Evolutionary conservation across 2,113 vertebrate species (phyloP).

Genomic region (Elaphurus davidianus): DNA sequence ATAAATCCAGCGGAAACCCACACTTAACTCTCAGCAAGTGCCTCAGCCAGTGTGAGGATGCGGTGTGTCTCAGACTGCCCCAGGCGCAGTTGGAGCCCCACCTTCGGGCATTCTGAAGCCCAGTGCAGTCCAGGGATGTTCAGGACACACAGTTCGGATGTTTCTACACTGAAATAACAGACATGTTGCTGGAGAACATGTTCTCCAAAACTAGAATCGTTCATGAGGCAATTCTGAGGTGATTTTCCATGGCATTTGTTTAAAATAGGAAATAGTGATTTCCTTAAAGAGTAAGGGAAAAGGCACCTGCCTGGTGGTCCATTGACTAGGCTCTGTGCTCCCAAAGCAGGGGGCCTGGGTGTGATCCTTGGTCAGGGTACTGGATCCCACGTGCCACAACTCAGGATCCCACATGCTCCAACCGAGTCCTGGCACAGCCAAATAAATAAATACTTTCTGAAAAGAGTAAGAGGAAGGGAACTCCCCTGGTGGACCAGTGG

Average conservation of each 20-base stretch:
- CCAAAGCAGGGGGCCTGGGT: not conserved
- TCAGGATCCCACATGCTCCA: not conserved
- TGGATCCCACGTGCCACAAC: not conserved
- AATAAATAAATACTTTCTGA: not conserved
- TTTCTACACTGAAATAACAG: not conserved
- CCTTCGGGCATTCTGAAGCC: not conserved
- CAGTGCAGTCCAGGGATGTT: not conserved
- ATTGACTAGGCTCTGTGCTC: not conserved
- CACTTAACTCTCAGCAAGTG: not conserved
- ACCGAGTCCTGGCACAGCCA: not conserved
- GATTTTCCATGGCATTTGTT: not conserved
- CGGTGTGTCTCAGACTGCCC: not conserved
- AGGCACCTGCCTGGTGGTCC: not conserved
- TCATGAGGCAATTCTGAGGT: not conserved
- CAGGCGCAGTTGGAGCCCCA: not conserved
- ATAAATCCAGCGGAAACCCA: not conserved
- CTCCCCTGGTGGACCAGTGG: not conserved
- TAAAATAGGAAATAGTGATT: not conserved
- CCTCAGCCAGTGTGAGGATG: not conserved
- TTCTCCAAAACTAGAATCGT: not conserved
- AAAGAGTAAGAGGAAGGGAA: not conserved
- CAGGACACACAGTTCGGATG: not conserved
- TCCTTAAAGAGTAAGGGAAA: not conserved
- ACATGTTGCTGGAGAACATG: not conserved
- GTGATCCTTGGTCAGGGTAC: not conserved